Percentiles rank a stretch among this genome's conserved stretches.
Conservation (phyloP, 2,888 invertebrate genomes). For the Callinectes sapidus region DNA sequence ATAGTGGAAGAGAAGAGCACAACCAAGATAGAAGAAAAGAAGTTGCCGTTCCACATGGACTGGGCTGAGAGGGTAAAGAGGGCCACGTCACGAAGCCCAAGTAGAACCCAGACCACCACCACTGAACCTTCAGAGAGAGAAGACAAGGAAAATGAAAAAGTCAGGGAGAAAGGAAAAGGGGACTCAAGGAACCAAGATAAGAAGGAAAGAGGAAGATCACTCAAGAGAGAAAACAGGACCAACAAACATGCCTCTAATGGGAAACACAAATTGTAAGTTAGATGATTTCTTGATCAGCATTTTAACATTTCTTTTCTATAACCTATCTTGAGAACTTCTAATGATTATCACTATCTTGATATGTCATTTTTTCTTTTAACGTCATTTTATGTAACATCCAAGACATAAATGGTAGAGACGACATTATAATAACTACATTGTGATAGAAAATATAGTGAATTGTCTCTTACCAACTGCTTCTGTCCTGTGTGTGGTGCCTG, state of each 20-base stretch:
- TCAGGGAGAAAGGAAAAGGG: conserved; percentile 56
- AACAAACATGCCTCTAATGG: conserved; percentile 47
- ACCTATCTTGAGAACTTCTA: background rate
- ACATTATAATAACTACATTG: background rate
- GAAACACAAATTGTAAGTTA: conserved; percentile 66
- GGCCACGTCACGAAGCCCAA: conserved; percentile 55
- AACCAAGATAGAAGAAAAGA: conserved; percentile 60
- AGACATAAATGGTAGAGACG: background rate
- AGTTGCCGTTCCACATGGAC: conserved; percentile 40
- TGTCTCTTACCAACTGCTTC: background rate
- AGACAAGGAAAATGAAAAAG: conserved; percentile 67
- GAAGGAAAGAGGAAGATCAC: conserved; percentile 61
- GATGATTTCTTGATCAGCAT: background rate
- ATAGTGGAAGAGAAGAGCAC: conserved; percentile 49
- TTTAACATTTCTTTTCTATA: background rate
- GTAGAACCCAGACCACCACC: conserved; percentile 39
- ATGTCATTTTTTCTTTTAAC: background rate
- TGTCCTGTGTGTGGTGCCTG: background rate
- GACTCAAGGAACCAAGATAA: conserved; percentile 46
- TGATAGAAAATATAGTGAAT: background rate
- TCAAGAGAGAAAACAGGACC: conserved; percentile 59
- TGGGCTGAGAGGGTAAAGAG: conserved; percentile 61
- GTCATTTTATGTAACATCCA: background rate
- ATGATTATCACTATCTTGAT: background rate
- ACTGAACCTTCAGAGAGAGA: conserved; percentile 44